Evolutionary conservation across 2,113 vertebrate species (phyloP).

Genomic region (Catagonus wagneri): DNA sequence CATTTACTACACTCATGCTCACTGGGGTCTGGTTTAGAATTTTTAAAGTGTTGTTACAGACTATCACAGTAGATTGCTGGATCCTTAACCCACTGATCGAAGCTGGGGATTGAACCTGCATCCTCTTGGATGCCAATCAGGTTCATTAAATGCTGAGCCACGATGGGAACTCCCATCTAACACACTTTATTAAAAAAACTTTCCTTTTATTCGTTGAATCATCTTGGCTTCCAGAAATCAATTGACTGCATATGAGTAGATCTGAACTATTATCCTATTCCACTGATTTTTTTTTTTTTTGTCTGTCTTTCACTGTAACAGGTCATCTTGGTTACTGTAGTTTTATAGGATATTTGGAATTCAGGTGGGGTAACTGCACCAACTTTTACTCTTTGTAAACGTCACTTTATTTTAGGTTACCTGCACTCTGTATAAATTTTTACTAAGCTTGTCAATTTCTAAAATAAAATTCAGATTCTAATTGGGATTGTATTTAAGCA

Average conservation of each 20-base stretch:
- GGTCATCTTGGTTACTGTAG: background rate
- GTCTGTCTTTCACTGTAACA: background rate
- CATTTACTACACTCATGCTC: background rate
- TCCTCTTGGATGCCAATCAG: too few species aligned
- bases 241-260: background rate
- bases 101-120: too few species aligned
- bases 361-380: background rate
- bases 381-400: background rate
- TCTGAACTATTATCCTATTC: background rate
- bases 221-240: background rate
- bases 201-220: background rate
- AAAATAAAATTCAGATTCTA: background rate
- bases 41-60: background rate
- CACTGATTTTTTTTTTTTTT: background rate
- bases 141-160: too few species aligned
- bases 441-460: background rate
- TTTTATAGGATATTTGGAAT: background rate
- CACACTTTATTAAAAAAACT: background rate
- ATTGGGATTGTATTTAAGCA: background rate
- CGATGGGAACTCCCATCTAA: too few species aligned
- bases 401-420: background rate
- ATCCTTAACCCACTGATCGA: too few species aligned
- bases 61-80: background rate
- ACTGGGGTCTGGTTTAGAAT: background rate
- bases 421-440: background rate